Base-by-base conservation (phyloP, 2,113 vertebrate genomes). In the Podarcis raffonei region DNA sequence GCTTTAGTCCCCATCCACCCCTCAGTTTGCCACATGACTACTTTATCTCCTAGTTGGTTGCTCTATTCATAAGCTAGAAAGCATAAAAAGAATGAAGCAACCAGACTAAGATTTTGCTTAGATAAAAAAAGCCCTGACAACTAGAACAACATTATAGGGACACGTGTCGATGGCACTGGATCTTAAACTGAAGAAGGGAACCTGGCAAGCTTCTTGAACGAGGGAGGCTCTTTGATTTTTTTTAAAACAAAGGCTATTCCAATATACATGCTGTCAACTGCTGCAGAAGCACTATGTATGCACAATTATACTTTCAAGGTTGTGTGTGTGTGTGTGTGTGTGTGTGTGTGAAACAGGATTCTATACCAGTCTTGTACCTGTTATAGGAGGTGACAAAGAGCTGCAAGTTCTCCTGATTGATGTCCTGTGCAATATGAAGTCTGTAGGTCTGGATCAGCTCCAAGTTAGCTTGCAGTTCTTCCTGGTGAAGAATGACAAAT, bases 391-490 rank as follows among this genome's bases (percentile, higher is more conserved):
- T 96, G 93, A 97, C 97, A 93, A 99, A 99, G 83, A 99, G 97
- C 48, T 97, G 97, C 85, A 99, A 96, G 94, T 99, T 99, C 6
- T 99, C 98, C 92, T 98, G 98, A 77, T 99, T 99, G 77, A 99
- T 98, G 68, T 99, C 98, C 95, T 99, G 98, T 1, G 98, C 98
- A 4, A 99, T 97, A 93, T 99, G 99, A 80, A 98, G 97, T 89
- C 98, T 96, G 95, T 99, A 99, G 0, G 98, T 99, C 95, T 99
- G 99, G 94, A 98, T 97, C 91, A 99, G 96, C 94, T 99, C 98
- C 93, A 97, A 93, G 90, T 99, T 99, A 80, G 98, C 98, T 7
- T 98, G 97, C 42, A 99, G 90, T 92, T 99, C 98, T 27, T 99
- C 98, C 99, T 99, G 93, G 65, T 30, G 62, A 32, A 79, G 59